Percentiles rank a stretch among this genome's conserved stretches.
Conservation (phyloP, 2,888 invertebrate species). For the Halictus quadricinctus region DNA sequence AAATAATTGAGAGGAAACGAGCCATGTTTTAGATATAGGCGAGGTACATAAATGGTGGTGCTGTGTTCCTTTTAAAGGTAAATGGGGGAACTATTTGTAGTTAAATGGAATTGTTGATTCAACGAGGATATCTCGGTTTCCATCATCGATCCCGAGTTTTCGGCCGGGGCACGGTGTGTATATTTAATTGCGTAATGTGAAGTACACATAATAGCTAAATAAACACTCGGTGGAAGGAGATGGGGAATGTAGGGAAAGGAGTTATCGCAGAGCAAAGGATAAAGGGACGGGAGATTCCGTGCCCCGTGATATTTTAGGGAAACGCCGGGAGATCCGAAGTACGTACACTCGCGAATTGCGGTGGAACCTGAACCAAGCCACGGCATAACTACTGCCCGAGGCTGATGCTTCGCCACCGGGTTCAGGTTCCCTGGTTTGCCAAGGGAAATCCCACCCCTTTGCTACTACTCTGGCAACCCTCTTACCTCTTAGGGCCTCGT, state of each 20-base stretch:
- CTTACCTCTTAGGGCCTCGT: slow-evolving; percentile 34
- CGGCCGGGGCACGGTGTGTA: neutral
- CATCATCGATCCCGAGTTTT: slow-evolving; percentile 53
- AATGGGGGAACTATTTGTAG: neutral
- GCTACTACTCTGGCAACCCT: slow-evolving; percentile 1
- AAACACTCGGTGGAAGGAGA: slow-evolving; percentile 54
- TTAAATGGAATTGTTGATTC: neutral
- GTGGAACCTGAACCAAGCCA: slow-evolving; percentile 34
- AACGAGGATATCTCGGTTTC: neutral
- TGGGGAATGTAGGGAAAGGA: slow-evolving; percentile 6
- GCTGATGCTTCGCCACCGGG: slow-evolving; percentile 57
- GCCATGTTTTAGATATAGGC: neutral
- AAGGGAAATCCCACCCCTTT: slow-evolving; percentile 32
- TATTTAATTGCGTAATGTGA: slow-evolving; percentile 74
- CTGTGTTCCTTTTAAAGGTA: neutral
- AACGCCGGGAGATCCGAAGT: slow-evolving; percentile 44
- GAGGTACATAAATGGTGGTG: neutral
- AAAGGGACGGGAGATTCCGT: slow-evolving; percentile 20
- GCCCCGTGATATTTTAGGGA: slow-evolving; percentile 52
- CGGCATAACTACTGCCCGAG: slow-evolving; percentile 61
- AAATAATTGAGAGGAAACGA: neutral
- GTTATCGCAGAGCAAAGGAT: slow-evolving; percentile 22
- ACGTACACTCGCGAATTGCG: slow-evolving; percentile 37
- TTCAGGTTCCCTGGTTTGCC: slow-evolving; percentile 54
- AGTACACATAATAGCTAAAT: slow-evolving; percentile 69